Evolutionary conservation across 1,140 invertebrate genomes (phyloP).

Genomic region (Formica selysi): DNA sequence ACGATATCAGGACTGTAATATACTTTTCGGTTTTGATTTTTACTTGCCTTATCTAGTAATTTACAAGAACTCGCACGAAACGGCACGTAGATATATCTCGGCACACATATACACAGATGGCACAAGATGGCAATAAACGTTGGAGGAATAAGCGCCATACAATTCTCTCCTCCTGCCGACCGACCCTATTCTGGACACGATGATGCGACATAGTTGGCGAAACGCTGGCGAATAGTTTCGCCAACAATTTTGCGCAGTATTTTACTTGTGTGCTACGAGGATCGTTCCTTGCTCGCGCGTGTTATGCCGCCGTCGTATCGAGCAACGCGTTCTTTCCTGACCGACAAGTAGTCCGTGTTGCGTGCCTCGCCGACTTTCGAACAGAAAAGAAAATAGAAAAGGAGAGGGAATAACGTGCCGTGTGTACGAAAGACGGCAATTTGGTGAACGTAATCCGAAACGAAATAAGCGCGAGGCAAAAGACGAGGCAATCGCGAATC

Average conservation of each 20-base stretch:
- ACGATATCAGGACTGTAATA: conserved; percentile 37
- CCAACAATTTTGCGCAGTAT: conserved; percentile 77
- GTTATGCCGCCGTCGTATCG: conserved; percentile 14
- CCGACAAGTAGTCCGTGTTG: conserved; percentile 55
- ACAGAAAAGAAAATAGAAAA: conserved; percentile 11
- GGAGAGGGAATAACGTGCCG: conserved; percentile 33
- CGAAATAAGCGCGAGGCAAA: conserved; percentile 44
- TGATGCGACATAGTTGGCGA: conserved; percentile 77
- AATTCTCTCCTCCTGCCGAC: not conserved
- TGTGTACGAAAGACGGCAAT: conserved; percentile 54
- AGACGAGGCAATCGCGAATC: conserved; percentile 18
- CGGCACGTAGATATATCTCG: not conserved
- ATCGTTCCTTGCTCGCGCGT: conserved; percentile 28
- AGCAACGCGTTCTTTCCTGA: conserved; percentile 47
- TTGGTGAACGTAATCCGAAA: conserved; percentile 49
- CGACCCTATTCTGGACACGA: conserved; percentile 42
- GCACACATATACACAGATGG: not conserved
- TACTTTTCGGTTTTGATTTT: conserved; percentile 52
- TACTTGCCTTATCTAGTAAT: conserved; percentile 46
- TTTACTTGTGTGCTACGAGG: conserved; percentile 52
- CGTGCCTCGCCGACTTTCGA: conserved; percentile 50
- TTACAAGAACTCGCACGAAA: conserved; percentile 50
- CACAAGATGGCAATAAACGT: conserved; percentile 8
- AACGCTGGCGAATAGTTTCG: conserved; percentile 77
- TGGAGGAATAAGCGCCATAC: conserved; percentile 48